A percentile compares a stretch with the other conserved stretches of the same genome.
phyloP scores from a whole-genome alignment of 2,797 vertebrate species.

The Cirrhinus mrigala region DNA sequence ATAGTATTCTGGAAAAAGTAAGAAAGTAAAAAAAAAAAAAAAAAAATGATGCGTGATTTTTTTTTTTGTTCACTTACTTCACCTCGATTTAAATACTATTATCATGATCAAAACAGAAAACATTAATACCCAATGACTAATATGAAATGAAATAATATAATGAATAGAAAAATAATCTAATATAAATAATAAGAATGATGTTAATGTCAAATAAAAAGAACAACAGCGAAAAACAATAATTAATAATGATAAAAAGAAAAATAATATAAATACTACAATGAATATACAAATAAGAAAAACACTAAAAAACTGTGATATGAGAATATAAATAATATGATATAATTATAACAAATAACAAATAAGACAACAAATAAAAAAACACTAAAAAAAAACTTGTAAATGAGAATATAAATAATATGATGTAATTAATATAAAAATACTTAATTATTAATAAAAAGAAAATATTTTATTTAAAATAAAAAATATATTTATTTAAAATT shows the following conservation, averaged over 20 bases:
- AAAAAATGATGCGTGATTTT: background rate
- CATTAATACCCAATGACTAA: background rate
- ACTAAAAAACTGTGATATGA: background rate
- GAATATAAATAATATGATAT: background rate
- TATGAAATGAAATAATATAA: background rate
- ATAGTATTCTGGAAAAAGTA: background rate
- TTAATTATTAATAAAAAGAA: background rate
- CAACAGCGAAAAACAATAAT: background rate
- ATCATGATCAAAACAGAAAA: conserved; percentile 10
- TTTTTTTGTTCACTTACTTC: background rate
- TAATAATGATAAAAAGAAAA: background rate
- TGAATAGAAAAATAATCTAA: background rate
- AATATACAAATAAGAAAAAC: background rate
- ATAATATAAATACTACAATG: background rate
- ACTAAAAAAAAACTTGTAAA: too few relatives aligned
- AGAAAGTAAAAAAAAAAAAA: background rate
- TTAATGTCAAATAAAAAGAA: conserved; percentile 1
- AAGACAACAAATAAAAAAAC: too few relatives aligned
- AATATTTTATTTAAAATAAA: background rate
- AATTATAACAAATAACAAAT: too few relatives aligned
- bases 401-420: too few relatives aligned
- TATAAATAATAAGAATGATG: background rate
- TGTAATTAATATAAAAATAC: background rate
- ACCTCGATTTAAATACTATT: background rate
- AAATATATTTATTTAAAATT: background rate